Base-by-base conservation (phyloP, 1,140 invertebrate genomes). In the Drosophila parvula region DNA sequence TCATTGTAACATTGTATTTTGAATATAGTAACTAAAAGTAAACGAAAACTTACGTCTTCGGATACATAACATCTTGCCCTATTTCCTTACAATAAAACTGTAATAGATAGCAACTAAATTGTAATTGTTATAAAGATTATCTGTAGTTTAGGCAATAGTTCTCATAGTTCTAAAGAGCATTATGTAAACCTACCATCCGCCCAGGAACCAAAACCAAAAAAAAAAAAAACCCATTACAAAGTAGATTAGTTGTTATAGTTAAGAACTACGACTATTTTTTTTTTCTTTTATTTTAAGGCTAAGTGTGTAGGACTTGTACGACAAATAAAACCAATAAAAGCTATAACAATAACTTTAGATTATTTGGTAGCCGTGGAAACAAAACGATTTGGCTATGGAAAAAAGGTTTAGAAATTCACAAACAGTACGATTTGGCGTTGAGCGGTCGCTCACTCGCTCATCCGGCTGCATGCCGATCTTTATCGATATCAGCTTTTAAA, bases 391-490 rank as follows among this genome's bases (percentile, higher is more conserved):
- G 11, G 5, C n/a, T 2, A 10, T 41, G 18, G 16, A 62, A 63
- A 62, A 63, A 36, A 30, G 59, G 11, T 43, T 64, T n/a, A 36
- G 30, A 44, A 50, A 28, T 50, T 34, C 18, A 4, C 14, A 53
- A 38, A 43, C 22, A 14, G 22, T 22, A 22, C 22, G 22, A 22
- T 22, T 22, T n/a, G 16, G 2, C 28, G 8, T n/a, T 11, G 45
- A 40, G 38, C 18, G 27, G 2, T n/a, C 8, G 28, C 41, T 47
- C 30, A 16, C 34, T 32, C 22, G 44, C 27, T 43, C 69, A 73
- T 62, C 58, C 73, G 70, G 70, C 58, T 74, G 75, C 63, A 75
- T 47, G 69, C n/a, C 62, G 59, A 64, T 74, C 60, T 48, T 79
- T 78, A 84, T 74, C 78, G 55, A 41, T 65, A 76, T 43, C 22